A percentile compares a stretch with the other conserved stretches of the same genome.
Conservation (phyloP, 2,797 vertebrate species). For the Tenualosa ilisha region DNA sequence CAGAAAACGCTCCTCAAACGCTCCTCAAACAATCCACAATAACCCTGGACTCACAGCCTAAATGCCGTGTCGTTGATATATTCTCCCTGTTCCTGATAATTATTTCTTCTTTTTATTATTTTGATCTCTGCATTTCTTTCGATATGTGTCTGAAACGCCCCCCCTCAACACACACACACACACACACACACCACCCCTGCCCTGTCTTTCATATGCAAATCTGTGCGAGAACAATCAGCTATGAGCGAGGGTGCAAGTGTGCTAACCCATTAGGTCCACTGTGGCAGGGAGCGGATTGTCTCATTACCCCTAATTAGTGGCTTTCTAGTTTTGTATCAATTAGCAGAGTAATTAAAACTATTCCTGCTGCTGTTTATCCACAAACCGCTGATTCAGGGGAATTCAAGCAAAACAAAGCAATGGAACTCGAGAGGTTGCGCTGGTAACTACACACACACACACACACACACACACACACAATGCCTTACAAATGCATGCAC, state of each 20-base stretch:
- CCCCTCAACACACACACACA: too few relatives aligned
- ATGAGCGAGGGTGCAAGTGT: slow-evolving; percentile 64
- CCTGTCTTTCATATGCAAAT: slow-evolving; percentile 59
- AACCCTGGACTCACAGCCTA: too few relatives aligned
- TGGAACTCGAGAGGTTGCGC: not conserved
- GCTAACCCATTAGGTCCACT: slow-evolving; percentile 85
- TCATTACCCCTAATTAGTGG: slow-evolving; percentile 93
- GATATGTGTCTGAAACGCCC: not conserved
- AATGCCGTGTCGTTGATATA: slow-evolving; percentile 22
- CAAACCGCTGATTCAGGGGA: slow-evolving; percentile 71
- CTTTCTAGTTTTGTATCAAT: slow-evolving; percentile 93
- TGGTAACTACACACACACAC: slow-evolving; percentile 18
- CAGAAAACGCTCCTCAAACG: too few relatives aligned
- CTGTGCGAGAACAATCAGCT: slow-evolving; percentile 55
- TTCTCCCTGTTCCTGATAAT: not conserved
- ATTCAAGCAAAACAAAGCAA: slow-evolving; percentile 4
- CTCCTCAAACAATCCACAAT: too few relatives aligned
- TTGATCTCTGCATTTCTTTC: not conserved
- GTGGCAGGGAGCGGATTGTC: slow-evolving; percentile 89
- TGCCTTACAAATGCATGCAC: too few relatives aligned
- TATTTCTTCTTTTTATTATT: too few relatives aligned
- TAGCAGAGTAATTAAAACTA: slow-evolving; percentile 93
- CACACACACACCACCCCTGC: not conserved
- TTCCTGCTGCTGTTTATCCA: slow-evolving; percentile 75
- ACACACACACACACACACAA: slow-evolving; percentile 21